A percentile compares a stretch with the other conserved stretches of the same genome.
Conservation (phyloP, 2,888 invertebrate genomes). For the Spicauda simplicius region DNA sequence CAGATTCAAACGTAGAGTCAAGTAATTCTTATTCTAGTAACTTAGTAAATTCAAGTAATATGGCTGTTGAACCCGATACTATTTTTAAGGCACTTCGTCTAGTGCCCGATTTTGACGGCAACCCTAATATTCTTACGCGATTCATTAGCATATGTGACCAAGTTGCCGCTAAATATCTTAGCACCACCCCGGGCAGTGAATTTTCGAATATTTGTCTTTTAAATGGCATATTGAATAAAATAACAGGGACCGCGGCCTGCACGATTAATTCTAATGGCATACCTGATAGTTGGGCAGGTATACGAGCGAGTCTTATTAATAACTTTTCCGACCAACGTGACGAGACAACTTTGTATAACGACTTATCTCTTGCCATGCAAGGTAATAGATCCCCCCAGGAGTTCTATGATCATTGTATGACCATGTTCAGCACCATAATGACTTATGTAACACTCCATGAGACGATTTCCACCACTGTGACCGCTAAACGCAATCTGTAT, state of each 20-base stretch:
- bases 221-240: slow-evolving; percentile 45
- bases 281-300: slow-evolving; percentile 42
- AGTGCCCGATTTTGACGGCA: slow-evolving; percentile 83
- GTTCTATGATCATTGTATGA: slow-evolving; percentile 38
- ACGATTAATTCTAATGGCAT: slow-evolving; percentile 43
- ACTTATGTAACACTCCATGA: slow-evolving; percentile 37
- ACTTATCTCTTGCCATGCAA: slow-evolving; percentile 40
- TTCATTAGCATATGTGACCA: slow-evolving; percentile 48
- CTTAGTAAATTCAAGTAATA: background rate
- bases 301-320: slow-evolving; percentile 43
- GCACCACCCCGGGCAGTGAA: slow-evolving; percentile 22
- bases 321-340: too few relatives aligned
- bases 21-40: slow-evolving; percentile 5
- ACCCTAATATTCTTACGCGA: slow-evolving; percentile 41
- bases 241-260: slow-evolving; percentile 42
- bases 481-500: too few relatives aligned
- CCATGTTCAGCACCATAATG: slow-evolving; percentile 40
- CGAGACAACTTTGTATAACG: slow-evolving; percentile 46
- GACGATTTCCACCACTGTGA: slow-evolving; percentile 33
- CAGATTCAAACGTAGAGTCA: slow-evolving; percentile 2
- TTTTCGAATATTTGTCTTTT: slow-evolving; percentile 37
- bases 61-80: slow-evolving; percentile 19
- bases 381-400: slow-evolving; percentile 38
- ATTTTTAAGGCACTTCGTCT: slow-evolving; percentile 35
- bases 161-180: slow-evolving; percentile 31